Conservation (phyloP, 2,888 invertebrate genomes). For the Megamerina dolium region DNA sequence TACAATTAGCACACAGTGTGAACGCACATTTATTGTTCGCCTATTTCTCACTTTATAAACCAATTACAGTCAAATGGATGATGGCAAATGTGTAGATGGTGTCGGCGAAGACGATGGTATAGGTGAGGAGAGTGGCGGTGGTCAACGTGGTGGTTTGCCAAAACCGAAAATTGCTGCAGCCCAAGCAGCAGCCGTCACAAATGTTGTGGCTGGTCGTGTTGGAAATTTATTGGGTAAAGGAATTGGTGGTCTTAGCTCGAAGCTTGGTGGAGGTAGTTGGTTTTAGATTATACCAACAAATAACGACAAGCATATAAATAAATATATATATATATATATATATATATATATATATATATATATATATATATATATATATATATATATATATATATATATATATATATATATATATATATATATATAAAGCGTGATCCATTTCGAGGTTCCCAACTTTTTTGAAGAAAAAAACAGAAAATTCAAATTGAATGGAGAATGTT, state of each 20-base stretch:
- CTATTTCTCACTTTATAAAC: no score
- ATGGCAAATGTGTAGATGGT: slow-evolving; percentile 32
- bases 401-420: no score
- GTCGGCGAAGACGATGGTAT: slow-evolving; percentile 36
- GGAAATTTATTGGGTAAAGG: slow-evolving; percentile 87
- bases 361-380: no score
- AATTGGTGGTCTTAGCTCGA: slow-evolving; percentile 82
- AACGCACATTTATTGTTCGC: no score
- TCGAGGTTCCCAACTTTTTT: no score
- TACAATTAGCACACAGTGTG: no score
- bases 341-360: neutral
- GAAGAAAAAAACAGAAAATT: no score
- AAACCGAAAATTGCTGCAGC: slow-evolving; percentile 43
- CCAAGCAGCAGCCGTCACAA: slow-evolving; percentile 42
- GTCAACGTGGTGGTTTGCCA: slow-evolving; percentile 30
- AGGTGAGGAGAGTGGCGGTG: slow-evolving; percentile 34
- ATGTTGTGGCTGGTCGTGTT: slow-evolving; percentile 69
- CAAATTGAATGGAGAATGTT: no score
- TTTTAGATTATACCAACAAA: slow-evolving; percentile 54
- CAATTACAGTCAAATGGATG: no score
- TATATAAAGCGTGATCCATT: no score
- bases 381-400: no score
- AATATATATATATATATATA: neutral
- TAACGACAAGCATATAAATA: neutral
- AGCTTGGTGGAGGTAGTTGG: slow-evolving; percentile 83